Percentiles rank a stretch among this genome's conserved stretches.
phyloP scores from a whole-genome alignment of 2,888 invertebrate species.

The Tribolium freemani region DNA sequence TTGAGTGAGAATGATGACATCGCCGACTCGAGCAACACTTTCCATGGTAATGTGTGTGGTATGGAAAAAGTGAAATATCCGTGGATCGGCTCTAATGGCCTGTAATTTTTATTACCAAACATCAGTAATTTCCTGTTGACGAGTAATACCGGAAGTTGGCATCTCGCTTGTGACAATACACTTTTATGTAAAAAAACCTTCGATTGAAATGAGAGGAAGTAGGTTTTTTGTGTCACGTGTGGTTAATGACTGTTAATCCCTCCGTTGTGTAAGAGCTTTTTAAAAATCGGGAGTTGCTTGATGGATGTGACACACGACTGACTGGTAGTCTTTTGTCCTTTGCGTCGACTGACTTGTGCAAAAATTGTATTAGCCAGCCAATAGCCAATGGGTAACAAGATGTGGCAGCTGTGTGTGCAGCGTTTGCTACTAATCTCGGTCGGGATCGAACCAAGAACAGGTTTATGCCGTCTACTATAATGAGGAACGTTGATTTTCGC shows the following conservation, averaged over 20 bases:
- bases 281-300: constrained; percentile 5
- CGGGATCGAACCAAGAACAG: constrained; percentile 42
- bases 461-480: constrained; percentile 42
- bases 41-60: not conserved
- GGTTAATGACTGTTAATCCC: constrained; percentile 14
- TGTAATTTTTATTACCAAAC: constrained; percentile 31
- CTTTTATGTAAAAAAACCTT: constrained; percentile 22
- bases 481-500: constrained; percentile 41
- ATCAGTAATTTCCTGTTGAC: constrained; percentile 42
- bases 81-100: constrained; percentile 16
- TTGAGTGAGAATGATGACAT: constrained; percentile 7
- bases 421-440: constrained; percentile 41
- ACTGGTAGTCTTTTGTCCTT: constrained; percentile 17
- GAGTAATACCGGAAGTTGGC: constrained; percentile 28
- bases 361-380: constrained; percentile 28
- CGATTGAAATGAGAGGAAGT: constrained; percentile 16
- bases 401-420: constrained; percentile 41
- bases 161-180: constrained; percentile 33
- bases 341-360: constrained; percentile 9
- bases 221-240: constrained; percentile 25
- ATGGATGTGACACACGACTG: constrained; percentile 17
- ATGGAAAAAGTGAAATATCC: constrained; percentile 6
- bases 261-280: constrained; percentile 6
- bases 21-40: not conserved
- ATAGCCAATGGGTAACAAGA: constrained; percentile 36